Evolutionary conservation across 2,888 invertebrate species (phyloP).

Genomic region (Nymphalis c-album): DNA sequence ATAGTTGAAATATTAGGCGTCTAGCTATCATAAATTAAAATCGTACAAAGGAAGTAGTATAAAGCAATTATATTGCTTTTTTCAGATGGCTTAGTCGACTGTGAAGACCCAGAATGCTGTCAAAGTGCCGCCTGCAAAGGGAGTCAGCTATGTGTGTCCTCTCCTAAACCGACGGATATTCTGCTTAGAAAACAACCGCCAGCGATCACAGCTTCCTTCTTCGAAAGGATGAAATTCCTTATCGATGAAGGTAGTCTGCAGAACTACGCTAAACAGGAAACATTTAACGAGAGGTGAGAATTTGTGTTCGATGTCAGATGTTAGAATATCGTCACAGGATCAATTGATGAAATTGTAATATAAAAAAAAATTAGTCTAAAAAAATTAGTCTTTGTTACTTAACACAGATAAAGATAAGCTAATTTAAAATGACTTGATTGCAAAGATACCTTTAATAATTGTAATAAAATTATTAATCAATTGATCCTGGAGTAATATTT

Average conservation of each 20-base stretch:
- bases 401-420: too few relatives aligned
- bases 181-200: slow-evolving; percentile 97
- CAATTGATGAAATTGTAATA: slow-evolving; percentile 27
- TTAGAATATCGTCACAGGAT: slow-evolving; percentile 42
- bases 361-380: not conserved
- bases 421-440: too few relatives aligned
- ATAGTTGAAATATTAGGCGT: not conserved
- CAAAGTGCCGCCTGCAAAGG: slow-evolving; percentile 89
- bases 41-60: too few relatives aligned
- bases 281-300: slow-evolving; percentile 97
- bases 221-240: slow-evolving; percentile 98
- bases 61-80: slow-evolving; percentile 9
- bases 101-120: slow-evolving; percentile 99
- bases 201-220: slow-evolving; percentile 98
- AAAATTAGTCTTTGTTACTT: too few relatives aligned
- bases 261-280: slow-evolving; percentile 96
- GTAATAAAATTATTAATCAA: slow-evolving; percentile 37
- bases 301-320: slow-evolving; percentile 63
- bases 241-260: slow-evolving; percentile 99
- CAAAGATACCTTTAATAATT: not conserved
- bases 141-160: slow-evolving; percentile 95
- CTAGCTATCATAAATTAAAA: too few relatives aligned
- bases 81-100: slow-evolving; percentile 96
- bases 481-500: slow-evolving; percentile 40
- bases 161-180: slow-evolving; percentile 97